Evolutionary conservation across 2,797 vertebrate species (phyloP).

Genomic region (Salmo trutta): DNA sequence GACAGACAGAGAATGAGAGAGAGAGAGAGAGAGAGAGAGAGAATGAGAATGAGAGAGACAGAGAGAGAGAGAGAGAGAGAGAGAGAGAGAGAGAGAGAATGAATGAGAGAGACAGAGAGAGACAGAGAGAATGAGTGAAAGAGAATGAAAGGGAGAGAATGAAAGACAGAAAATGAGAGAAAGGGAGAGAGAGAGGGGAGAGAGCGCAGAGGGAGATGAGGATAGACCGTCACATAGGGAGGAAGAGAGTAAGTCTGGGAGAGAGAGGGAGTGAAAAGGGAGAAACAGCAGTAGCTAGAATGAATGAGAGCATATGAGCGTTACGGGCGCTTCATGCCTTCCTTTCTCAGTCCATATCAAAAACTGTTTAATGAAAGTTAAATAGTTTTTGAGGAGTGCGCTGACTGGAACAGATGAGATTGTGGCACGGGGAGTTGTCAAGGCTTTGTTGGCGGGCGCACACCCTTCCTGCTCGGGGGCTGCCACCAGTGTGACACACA

Average conservation of each 20-base stretch:
- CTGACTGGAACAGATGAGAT: conserved; percentile 90
- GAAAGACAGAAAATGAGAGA: background rate
- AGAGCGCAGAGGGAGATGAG: conserved; percentile 45
- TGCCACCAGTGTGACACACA: conserved; percentile 75
- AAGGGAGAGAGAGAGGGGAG: conserved; percentile 56
- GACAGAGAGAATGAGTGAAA: background rate
- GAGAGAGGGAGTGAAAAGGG: conserved; percentile 63
- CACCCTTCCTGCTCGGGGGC: conserved; percentile 77
- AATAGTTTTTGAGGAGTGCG: conserved; percentile 90
- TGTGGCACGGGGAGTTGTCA: conserved; percentile 85
- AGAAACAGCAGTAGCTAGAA: conserved; percentile 80
- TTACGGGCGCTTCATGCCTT: conserved; percentile 84
- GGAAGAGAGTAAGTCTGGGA: background rate
- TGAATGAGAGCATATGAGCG: conserved; percentile 85
- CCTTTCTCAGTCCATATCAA: conserved; percentile 86
- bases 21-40: conserved; percentile 80
- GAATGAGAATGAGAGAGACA: conserved; percentile 33
- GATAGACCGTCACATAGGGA: background rate
- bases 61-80: conserved; percentile 35
- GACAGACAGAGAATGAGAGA: conserved; percentile 32
- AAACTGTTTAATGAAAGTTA: conserved; percentile 93
- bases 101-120: conserved; percentile 61
- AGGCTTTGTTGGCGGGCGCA: conserved; percentile 85
- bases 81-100: conserved; percentile 61
- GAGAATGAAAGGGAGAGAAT: conserved; percentile 54